Evolutionary conservation across 2,113 vertebrate species (phyloP), one percentile per base, ranked within the genome.

Genomic region (Glaucidium brasilianum): DNA sequence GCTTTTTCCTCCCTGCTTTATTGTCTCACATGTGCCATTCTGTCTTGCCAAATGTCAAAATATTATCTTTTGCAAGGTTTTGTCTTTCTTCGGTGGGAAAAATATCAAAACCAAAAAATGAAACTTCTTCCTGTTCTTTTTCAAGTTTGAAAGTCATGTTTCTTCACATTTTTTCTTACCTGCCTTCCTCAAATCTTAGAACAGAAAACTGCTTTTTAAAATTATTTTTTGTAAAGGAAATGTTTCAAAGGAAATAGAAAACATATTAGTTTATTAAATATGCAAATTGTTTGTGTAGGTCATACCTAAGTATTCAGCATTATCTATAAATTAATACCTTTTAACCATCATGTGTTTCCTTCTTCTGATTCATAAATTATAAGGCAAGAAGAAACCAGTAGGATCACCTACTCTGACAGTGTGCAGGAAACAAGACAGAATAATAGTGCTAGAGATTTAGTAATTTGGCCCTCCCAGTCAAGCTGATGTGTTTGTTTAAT

Each of bases 291-390:
- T 88, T 86, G 37, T 86, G 30, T 96, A 47, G 92, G 77, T 94
- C 94, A 93, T 85, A 63, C 68, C 35, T 88, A 96, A 92, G 49
- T 30, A 84, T 90, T 94, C 43, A 85, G 30, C 27, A 94, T 92
- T 95, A 89, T 96, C 83, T 94, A 30, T 81, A 95, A 94, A 96
- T 95, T 93, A 96, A 78, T 95, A 82, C 88, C 92, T 90, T 84
- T 88, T 89, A 85, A 41, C 5, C 0, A 41, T 93, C 64, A 67
- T 90, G 84, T 94, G 72, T 89, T 96, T 97, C 96, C 92, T 94
- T n/a, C 67, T 90, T 94, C 73, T 96, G 94, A 96, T 96, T 96
- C 94, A 96, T 89, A 94, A 96, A 96, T 95, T 94, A 87, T 52
- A 92, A 92, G 76, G 88, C 80, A 53, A 90, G 91, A 88, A 86